phyloP scores from a whole-genome alignment of 2,113 vertebrate species.

The Notiomystis cincta region DNA sequence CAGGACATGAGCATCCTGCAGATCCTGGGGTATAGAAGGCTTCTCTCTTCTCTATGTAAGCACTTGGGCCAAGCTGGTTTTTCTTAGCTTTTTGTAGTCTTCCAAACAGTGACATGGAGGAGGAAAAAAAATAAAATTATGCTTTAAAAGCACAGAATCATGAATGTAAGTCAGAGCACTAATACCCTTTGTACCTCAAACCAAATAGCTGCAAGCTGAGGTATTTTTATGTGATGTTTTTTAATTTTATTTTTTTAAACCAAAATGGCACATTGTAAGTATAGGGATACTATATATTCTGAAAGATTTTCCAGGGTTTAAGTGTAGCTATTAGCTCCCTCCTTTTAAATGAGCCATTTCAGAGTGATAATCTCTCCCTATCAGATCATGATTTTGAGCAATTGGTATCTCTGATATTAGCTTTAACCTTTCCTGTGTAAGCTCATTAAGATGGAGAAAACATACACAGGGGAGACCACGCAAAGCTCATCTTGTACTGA shows the following conservation, averaged over 20 bases:
- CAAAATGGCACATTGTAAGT: not conserved
- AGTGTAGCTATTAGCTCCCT: not conserved
- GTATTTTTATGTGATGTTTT: no score
- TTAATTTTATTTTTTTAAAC: not conserved
- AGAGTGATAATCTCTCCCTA: not conserved
- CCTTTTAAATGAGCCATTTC: constrained; percentile 1
- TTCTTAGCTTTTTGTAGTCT: not conserved
- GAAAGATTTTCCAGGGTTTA: not conserved
- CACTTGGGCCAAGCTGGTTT: not conserved
- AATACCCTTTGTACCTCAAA: not conserved
- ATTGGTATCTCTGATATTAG: not conserved
- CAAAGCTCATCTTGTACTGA: not conserved
- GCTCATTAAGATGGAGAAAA: not conserved
- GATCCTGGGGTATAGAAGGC: not conserved
- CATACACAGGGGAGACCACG: not conserved
- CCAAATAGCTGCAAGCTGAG: not conserved
- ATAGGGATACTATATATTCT: not conserved
- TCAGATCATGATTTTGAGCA: constrained; percentile 6
- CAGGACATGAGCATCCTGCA: not conserved
- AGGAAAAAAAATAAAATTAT: not conserved
- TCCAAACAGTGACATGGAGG: not conserved
- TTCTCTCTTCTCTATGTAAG: not conserved
- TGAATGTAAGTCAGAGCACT: not conserved
- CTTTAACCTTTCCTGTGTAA: not conserved
- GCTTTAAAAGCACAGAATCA: not conserved